A percentile compares a stretch with the other conserved stretches of the same genome.
Evolutionary conservation across 2,113 vertebrate species (phyloP).

Genomic region (Barbus barbus): DNA sequence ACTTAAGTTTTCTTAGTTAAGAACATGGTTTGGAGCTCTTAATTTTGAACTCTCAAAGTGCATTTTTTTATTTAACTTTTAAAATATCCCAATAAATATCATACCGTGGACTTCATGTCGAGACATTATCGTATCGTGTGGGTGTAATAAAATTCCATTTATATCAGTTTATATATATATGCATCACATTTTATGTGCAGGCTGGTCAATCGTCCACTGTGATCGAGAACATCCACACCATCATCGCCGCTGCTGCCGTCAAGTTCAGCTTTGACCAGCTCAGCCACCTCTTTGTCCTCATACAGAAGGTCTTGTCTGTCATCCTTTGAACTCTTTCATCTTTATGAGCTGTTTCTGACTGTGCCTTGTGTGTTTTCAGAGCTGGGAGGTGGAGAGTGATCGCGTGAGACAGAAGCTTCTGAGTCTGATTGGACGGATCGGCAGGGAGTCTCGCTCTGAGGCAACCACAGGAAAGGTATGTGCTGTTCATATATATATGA

Average conservation of each 20-base stretch:
- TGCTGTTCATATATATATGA: too few relatives aligned
- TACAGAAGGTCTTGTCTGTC: constrained; percentile 85
- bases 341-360: not conserved
- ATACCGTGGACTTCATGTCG: too few relatives aligned
- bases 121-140: too few relatives aligned
- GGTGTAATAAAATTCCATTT: too few relatives aligned
- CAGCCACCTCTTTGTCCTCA: constrained; percentile 95
- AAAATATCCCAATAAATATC: too few relatives aligned
- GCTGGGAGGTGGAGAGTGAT: constrained; percentile 96
- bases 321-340: not conserved
- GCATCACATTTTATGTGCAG: constrained; percentile 76
- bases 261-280: constrained; percentile 97
- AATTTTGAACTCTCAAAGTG: too few relatives aligned
- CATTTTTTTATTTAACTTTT: too few relatives aligned
- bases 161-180: too few relatives aligned
- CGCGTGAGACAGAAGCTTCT: constrained; percentile 94
- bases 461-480: constrained; percentile 92
- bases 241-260: constrained; percentile 95
- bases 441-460: constrained; percentile 93
- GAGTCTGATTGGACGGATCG: constrained; percentile 95
- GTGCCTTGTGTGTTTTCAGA: constrained; percentile 70
- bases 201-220: constrained; percentile 97
- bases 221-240: constrained; percentile 98
- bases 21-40: too few relatives aligned
- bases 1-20: too few relatives aligned